A percentile compares a stretch with the other conserved stretches of the same genome.
phyloP scores from a whole-genome alignment of 35 echinoderm and acorn worm species.

The Ptychodera flava region DNA sequence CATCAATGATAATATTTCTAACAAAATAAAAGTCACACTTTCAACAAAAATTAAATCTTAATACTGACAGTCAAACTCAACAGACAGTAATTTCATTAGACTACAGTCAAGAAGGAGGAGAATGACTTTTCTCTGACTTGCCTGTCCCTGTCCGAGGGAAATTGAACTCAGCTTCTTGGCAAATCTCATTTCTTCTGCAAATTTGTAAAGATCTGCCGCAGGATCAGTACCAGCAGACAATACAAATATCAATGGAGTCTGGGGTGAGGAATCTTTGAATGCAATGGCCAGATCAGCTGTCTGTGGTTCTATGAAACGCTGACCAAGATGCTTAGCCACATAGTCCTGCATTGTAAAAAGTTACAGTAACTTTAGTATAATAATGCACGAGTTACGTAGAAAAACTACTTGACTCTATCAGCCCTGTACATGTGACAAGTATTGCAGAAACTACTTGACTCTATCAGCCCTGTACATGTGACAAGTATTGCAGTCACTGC shows the following conservation, averaged over 20 bases:
- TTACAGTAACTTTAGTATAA: neutral
- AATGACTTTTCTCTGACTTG: no score
- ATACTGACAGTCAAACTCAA: neutral
- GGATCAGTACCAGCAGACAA: slow-evolving; percentile 82
- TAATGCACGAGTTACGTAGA: no score
- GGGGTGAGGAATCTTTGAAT: slow-evolving; percentile 84
- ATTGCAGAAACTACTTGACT: no score
- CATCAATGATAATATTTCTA: neutral
- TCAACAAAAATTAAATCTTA: neutral
- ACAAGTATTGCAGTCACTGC: no score
- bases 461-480: no score
- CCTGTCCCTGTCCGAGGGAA: slow-evolving; percentile 91
- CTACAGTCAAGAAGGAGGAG: no score
- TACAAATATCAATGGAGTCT: slow-evolving; percentile 74
- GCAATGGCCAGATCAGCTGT: slow-evolving; percentile 79
- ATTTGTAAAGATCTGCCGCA: slow-evolving; percentile 92
- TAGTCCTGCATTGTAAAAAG: slow-evolving; percentile 51
- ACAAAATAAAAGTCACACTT: neutral
- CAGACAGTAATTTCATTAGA: neutral
- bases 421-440: no score
- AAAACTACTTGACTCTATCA: no score
- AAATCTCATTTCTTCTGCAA: slow-evolving; percentile 97
- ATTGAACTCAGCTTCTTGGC: slow-evolving; percentile 93
- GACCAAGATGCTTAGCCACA: slow-evolving; percentile 73
- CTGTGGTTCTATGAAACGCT: slow-evolving; percentile 93